These are phyloP conservation scores for Lithosia quadra DNA, from an alignment of 2,888 invertebrate genomes.

Conservation along the genomic window DNA sequence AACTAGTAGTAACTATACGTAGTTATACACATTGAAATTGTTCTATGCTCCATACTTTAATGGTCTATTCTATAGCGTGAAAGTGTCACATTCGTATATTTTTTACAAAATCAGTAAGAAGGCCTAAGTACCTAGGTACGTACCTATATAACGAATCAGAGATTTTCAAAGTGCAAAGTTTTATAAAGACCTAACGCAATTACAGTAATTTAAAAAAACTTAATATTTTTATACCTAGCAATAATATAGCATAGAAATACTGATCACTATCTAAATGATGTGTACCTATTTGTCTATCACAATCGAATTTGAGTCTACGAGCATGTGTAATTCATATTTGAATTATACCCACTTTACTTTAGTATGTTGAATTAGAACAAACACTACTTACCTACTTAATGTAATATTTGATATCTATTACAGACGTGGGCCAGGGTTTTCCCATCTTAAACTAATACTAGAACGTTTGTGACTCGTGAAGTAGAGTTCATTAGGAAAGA, in stretches of 20 bases:
- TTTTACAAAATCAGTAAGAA: too few species aligned
- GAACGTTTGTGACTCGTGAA: slow-evolving; percentile 27
- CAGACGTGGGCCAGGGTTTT: slow-evolving; percentile 58
- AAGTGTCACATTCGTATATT: too few species aligned
- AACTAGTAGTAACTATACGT: too few species aligned
- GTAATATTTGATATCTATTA: slow-evolving; percentile 40
- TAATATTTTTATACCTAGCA: too few species aligned
- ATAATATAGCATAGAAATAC: background rate
- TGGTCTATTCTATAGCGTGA: too few species aligned
- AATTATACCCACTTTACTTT: slow-evolving; percentile 15
- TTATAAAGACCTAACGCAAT: too few species aligned
- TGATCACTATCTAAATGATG: background rate
- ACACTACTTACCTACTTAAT: slow-evolving; percentile 3
- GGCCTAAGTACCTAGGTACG: too few species aligned
- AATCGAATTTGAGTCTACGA: background rate
- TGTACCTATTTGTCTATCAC: background rate
- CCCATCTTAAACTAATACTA: slow-evolving; percentile 59
- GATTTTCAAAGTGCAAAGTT: too few species aligned
- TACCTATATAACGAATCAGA: too few species aligned
- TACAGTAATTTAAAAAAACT: too few species aligned
- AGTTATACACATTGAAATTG: too few species aligned
- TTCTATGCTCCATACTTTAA: too few species aligned
- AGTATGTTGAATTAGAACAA: slow-evolving; percentile 38
- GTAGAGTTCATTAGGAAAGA: background rate
- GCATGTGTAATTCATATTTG: slow-evolving; percentile 13